Evolutionary conservation across 92 coral and sea anemone species (phyloP).

Genomic region (Epizoanthus ramosus): DNA sequence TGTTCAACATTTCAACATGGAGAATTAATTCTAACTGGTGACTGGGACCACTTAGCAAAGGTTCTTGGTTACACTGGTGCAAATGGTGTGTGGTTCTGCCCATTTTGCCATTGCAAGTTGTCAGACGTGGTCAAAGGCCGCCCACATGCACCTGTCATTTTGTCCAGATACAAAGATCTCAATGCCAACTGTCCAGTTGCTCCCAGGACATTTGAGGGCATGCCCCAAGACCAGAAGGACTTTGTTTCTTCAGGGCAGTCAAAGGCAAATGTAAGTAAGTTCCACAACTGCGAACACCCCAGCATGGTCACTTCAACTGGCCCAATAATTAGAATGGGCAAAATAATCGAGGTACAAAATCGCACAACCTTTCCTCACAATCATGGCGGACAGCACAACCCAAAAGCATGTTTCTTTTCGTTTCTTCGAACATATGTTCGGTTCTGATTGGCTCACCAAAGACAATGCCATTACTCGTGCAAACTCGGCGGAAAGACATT

Average conservation of each 20-base stretch:
- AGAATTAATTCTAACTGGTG: conserved; percentile 3
- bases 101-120: conserved; percentile 15
- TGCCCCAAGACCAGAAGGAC: background rate
- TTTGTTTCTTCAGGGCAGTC: background rate
- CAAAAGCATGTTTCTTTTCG: no score
- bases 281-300: conserved; percentile 19
- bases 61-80: conserved; percentile 22
- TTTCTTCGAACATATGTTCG: no score
- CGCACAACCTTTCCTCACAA: no score
- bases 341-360: no score
- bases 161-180: conserved; percentile 4
- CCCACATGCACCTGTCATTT: conserved; percentile 20
- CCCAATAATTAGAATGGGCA: background rate
- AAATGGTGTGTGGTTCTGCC: conserved; percentile 24
- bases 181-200: background rate
- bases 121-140: background rate
- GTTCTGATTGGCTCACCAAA: no score
- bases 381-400: no score
- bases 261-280: conserved; percentile 3
- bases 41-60: conserved; percentile 2
- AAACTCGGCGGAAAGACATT: no score
- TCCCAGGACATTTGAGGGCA: conserved; percentile 10
- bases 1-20: no score
- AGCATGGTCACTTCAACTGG: conserved; percentile 9
- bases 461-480: no score